Evolutionary conservation across 2,113 vertebrate species (phyloP), one percentile per base, ranked within the genome.

Genomic region (human): DNA sequence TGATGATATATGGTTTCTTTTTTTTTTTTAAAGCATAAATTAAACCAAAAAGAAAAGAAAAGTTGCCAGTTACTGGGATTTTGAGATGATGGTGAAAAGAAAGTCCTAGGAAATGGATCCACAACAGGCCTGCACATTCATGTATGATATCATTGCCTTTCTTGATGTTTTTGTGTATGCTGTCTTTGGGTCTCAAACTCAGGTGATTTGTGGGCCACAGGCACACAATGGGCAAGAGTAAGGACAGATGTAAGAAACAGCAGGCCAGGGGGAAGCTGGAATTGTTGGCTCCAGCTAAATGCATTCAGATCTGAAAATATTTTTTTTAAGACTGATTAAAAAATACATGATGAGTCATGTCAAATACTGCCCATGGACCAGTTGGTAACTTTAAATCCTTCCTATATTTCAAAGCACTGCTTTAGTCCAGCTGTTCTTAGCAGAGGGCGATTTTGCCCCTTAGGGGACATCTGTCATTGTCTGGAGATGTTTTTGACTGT

Each of bases 111-210:
- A 59, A 55, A 59, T 5, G 22, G 1, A 40, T 40, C 38, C 25
- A 10, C 9, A 20, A 72, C 27, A 68, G 38, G 35, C 35, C 50
- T 64, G 12, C 3, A 4, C 45, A 9, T 16, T 18, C 14, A 4
- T 4, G 17, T 2, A 7, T 6, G 9, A 8, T 11, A 32, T 13
- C 8, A 6, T 25, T 20, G 10, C 50, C 16, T 45, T 6, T 11
- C 18, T 23, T 2, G 1, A 23, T 3, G 25, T 35, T 40, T 23
- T 23, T 27, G 7, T 2, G 0, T 5, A 3, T 1, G 2, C 48
- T 18, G 16, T n/a, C 22, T 17, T 55, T 38, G 16, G 38, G 76
- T 88, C 52, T 82, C 86, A 38, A 8, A 30, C 57, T 55, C 43
- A 9, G 38, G 12, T 38, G 16, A 25, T 0, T 30, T 8, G 8